These are phyloP conservation scores for Pristionchus entomophagus DNA, from an alignment of 2,888 invertebrate species.

Conservation along the genomic window DNA sequence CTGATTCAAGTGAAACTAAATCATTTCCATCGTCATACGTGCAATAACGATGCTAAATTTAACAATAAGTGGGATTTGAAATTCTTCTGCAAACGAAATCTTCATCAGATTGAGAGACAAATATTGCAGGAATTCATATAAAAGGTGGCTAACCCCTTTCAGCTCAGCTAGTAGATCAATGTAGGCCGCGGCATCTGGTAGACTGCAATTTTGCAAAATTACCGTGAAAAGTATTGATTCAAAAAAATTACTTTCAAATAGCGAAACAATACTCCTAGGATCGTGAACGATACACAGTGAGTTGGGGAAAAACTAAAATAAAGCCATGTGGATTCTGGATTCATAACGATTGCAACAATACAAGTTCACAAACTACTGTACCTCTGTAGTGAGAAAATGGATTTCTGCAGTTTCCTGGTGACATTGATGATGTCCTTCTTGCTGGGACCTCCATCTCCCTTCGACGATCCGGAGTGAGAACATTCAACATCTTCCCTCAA, in stretches of 20 bases:
- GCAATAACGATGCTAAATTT: too few relatives aligned
- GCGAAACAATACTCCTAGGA: too few relatives aligned
- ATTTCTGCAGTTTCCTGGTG: slow-evolving; percentile 55
- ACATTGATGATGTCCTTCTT: slow-evolving; percentile 59
- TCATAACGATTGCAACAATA: neutral
- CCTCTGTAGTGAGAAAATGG: slow-evolving; percentile 54
- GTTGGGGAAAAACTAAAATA: too few relatives aligned
- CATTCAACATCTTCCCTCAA: slow-evolving; percentile 41
- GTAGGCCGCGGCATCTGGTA: neutral
- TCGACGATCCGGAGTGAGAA: neutral
- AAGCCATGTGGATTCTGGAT: too few relatives aligned
- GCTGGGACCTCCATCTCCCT: neutral
- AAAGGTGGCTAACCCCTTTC: neutral
- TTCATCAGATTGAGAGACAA: too few relatives aligned
- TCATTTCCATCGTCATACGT: too few relatives aligned
- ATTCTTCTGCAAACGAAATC: too few relatives aligned
- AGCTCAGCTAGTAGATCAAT: neutral
- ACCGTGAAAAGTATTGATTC: neutral
- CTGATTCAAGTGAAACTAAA: too few relatives aligned
- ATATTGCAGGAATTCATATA: too few relatives aligned
- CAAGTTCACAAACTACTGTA: neutral
- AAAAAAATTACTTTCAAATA: neutral
- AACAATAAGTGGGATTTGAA: too few relatives aligned
- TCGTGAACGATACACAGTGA: too few relatives aligned
- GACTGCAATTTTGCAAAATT: neutral